phyloP scores from a whole-genome alignment of 1,140 invertebrate species.

The Drosophila insularis region DNA sequence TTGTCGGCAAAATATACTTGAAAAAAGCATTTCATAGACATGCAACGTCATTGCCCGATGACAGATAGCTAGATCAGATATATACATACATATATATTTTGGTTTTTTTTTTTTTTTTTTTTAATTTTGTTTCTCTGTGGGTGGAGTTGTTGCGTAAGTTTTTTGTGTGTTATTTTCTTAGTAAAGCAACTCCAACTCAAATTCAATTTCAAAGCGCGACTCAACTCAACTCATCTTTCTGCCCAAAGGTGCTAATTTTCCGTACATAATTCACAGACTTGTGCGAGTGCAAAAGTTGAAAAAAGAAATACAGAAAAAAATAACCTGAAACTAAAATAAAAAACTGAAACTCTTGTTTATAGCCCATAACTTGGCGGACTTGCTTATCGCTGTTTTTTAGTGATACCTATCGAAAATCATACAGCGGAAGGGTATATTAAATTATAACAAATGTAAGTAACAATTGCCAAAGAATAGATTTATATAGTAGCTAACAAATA shows the following conservation, averaged over 20 bases:
- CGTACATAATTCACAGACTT: slow-evolving; percentile 75
- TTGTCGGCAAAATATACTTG: neutral
- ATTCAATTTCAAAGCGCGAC: neutral
- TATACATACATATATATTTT: neutral
- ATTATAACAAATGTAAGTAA: neutral
- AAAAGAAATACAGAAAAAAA: slow-evolving; percentile 45
- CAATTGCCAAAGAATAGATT: too few species aligned
- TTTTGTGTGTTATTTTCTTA: slow-evolving; percentile 1
- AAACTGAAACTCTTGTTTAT: slow-evolving; percentile 59
- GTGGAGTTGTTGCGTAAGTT: slow-evolving; percentile 31
- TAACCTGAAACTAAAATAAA: slow-evolving; percentile 30
- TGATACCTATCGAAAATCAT: neutral
- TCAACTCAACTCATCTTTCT: slow-evolving; percentile 8
- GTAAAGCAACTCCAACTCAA: slow-evolving; percentile 3
- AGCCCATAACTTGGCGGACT: slow-evolving; percentile 49
- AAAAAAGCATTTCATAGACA: slow-evolving; percentile 34
- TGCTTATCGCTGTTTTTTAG: slow-evolving; percentile 16
- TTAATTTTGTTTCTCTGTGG: neutral
- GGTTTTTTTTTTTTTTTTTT: neutral
- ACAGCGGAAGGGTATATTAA: neutral
- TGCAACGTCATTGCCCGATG: slow-evolving; percentile 47
- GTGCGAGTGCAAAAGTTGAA: slow-evolving; percentile 58
- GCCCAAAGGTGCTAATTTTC: slow-evolving; percentile 70
- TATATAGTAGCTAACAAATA: too few species aligned
- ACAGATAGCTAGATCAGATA: slow-evolving; percentile 46